Conservation (phyloP, 2,113 vertebrate genomes). For the Alosa alosa region DNA sequence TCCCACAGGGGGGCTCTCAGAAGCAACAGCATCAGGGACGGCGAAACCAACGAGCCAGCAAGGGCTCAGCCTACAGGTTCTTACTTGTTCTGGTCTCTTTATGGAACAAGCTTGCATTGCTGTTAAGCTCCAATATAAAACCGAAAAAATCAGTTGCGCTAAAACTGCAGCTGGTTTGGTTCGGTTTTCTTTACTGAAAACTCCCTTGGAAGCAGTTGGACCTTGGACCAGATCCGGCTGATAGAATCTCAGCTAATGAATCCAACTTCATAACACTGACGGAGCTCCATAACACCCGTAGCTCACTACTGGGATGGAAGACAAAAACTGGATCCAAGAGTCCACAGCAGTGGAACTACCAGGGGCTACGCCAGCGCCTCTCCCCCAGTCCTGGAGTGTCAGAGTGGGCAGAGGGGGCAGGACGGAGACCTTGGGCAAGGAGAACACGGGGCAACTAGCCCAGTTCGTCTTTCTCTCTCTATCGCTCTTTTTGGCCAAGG, state of each 20-base stretch:
- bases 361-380: no score
- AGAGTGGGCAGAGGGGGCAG: neutral
- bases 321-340: neutral
- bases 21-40: no score
- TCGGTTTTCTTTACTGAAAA: no score
- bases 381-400: neutral
- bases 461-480: neutral
- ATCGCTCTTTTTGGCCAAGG: conserved; percentile 22
- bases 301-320: neutral
- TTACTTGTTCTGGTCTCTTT: no score
- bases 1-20: no score
- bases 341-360: neutral
- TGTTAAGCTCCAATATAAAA: no score
- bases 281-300: neutral
- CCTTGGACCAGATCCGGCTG: neutral
- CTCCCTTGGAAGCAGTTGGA: no score
- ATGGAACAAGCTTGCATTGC: no score
- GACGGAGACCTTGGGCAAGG: conserved; percentile 45
- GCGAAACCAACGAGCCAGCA: no score
- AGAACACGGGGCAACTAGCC: conserved; percentile 11
- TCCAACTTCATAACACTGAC: neutral
- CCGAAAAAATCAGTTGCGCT: no score
- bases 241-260: neutral
- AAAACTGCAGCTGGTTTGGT: no score
- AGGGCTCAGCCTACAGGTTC: no score